Conservation (phyloP, 2,113 vertebrate genomes). For the Corynorhinus townsendii region DNA sequence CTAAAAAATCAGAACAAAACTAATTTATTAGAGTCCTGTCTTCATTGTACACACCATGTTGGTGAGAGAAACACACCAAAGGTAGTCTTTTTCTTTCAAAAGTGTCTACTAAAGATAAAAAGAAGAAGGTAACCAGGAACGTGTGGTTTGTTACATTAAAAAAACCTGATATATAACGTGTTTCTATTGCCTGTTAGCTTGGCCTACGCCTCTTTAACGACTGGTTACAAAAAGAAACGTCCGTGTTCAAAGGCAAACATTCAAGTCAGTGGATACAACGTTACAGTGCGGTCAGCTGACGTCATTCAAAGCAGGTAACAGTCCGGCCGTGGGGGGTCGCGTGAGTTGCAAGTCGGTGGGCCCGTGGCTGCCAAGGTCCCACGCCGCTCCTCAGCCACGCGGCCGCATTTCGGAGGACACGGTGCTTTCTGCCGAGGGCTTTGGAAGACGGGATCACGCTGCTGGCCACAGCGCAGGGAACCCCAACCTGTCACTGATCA, state of each 20-base stretch:
- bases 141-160: conserved; percentile 87
- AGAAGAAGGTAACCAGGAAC: conserved; percentile 84
- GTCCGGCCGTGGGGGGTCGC: conserved; percentile 83
- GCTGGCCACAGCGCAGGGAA: conserved; percentile 64
- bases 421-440: conserved; percentile 78
- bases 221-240: conserved; percentile 82
- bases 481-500: conserved; percentile 69
- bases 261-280: conserved; percentile 94
- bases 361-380: conserved; percentile 82
- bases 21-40: conserved; percentile 89
- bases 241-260: conserved; percentile 85
- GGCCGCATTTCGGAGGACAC: conserved; percentile 40
- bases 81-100: conserved; percentile 83
- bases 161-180: conserved; percentile 83
- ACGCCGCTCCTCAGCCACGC: conserved; percentile 81
- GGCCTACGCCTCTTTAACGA: conserved; percentile 82
- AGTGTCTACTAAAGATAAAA: conserved; percentile 92
- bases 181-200: conserved; percentile 95
- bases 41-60: conserved; percentile 84
- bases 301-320: conserved; percentile 86
- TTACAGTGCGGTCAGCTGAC: conserved; percentile 92
- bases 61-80: conserved; percentile 91
- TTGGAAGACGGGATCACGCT: conserved; percentile 63
- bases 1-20: conserved; percentile 91
- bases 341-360: conserved; percentile 81